These are phyloP conservation scores for Calephelis virginiensis DNA, from an alignment of 1,140 invertebrate genomes.

Conservation along the genomic window DNA sequence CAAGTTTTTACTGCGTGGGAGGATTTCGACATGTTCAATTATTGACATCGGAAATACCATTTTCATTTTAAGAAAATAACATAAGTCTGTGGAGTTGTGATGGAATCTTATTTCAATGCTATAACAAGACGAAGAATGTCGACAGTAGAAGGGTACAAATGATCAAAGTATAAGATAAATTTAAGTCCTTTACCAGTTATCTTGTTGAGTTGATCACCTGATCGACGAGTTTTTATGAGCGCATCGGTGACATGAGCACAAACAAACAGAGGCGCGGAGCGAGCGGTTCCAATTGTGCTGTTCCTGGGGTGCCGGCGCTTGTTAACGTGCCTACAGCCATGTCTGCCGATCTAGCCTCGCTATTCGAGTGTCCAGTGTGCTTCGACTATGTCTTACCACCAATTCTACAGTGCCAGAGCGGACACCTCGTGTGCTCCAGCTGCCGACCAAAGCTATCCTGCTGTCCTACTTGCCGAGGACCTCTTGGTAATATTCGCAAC, in stretches of 20 bases:
- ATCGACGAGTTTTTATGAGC: conserved; percentile 58
- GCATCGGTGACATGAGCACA: conserved; percentile 76
- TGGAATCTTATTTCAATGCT: conserved; percentile 60
- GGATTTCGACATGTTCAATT: conserved; percentile 23
- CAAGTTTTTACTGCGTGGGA: conserved; percentile 24
- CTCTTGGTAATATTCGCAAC: conserved; percentile 97
- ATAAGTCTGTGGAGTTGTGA: conserved; percentile 57
- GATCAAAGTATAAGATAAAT: conserved; percentile 37
- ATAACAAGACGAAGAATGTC: conserved; percentile 59
- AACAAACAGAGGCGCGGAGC: conserved; percentile 72
- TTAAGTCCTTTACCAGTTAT: conserved; percentile 25
- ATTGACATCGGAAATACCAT: conserved; percentile 32
- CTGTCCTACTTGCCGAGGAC: conserved; percentile 98
- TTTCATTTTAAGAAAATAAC: conserved; percentile 44
- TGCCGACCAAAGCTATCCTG: conserved; percentile 97
- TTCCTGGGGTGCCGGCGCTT: conserved; percentile 66
- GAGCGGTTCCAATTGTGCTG: conserved; percentile 74
- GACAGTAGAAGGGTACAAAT: conserved; percentile 68
- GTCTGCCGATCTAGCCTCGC: conserved; percentile 93
- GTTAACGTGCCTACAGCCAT: conserved; percentile 79
- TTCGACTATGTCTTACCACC: conserved; percentile 99
- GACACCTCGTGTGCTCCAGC: conserved; percentile 94
- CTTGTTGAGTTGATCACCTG: conserved; percentile 43
- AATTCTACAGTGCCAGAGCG: conserved; percentile 93
- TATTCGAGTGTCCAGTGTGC: conserved; percentile 99